A percentile compares a stretch with the other conserved stretches of the same genome.
phyloP scores from a whole-genome alignment of 64 coral and sea anemone genomes.

The Cladopsammia gracilis region DNA sequence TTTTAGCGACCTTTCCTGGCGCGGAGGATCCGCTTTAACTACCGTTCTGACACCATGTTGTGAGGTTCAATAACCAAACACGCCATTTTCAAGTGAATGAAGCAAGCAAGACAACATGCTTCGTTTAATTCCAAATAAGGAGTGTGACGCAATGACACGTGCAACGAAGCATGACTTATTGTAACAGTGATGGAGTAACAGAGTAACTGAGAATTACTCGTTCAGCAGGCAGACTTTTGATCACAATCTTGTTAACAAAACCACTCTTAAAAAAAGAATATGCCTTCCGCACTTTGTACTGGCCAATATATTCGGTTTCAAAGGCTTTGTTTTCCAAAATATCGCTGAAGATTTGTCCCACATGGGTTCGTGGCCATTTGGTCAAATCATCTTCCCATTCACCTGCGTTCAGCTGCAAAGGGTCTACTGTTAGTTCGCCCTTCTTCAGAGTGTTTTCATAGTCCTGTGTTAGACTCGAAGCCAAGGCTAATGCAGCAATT shows the following conservation, averaged over 20 bases:
- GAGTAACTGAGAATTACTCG: not conserved
- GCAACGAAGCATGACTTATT: no score
- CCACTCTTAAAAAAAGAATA: no score
- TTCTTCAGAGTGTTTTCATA: not conserved
- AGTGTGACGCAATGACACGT: no score
- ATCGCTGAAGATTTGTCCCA: slow-evolving; percentile 15
- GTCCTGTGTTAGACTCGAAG: slow-evolving; percentile 1
- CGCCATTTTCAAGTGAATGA: no score
- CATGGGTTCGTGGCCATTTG: slow-evolving; percentile 15
- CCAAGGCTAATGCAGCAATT: slow-evolving; percentile 15
- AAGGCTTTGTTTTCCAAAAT: slow-evolving; percentile 32
- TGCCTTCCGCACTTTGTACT: slow-evolving; percentile 10
- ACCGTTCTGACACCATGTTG: no score
- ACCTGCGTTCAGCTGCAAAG: not conserved
- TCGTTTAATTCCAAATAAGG: no score
- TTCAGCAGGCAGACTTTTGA: not conserved
- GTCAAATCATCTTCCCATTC: slow-evolving; percentile 2
- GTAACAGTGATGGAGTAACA: slow-evolving; percentile 54
- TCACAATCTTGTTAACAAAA: slow-evolving; percentile 41
- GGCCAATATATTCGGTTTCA: slow-evolving; percentile 26
- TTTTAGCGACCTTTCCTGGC: no score
- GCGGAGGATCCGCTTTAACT: no score
- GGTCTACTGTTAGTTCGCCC: not conserved
- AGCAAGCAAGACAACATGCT: no score
- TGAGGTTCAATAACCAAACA: no score